A percentile compares a stretch with the other conserved stretches of the same genome.
Conservation (phyloP, 2,113 vertebrate genomes). For the Morone chrysops region DNA sequence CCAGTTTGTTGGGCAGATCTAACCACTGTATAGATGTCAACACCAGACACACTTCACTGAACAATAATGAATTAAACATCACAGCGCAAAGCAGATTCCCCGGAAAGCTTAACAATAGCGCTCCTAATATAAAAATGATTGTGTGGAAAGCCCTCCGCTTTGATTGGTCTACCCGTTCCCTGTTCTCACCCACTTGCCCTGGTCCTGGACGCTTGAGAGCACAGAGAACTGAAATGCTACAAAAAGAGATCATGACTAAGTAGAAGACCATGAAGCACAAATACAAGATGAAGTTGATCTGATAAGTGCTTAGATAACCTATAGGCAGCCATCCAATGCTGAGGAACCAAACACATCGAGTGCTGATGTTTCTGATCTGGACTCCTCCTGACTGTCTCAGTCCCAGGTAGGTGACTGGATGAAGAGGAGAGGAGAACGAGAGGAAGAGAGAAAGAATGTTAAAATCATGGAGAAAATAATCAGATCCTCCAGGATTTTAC, state of each 20-base stretch:
- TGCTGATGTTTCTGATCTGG: conserved; percentile 28
- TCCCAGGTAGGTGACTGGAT: conserved; percentile 43
- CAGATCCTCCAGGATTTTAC: too few relatives aligned
- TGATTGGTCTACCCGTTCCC: background rate
- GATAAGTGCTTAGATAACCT: rapidly evolving
- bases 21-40: rapidly evolving
- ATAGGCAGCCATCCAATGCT: background rate
- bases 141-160: conserved; percentile 47
- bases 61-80: rapidly evolving
- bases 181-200: conserved; percentile 5
- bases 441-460: background rate
- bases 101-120: conserved; percentile 1
- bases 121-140: conserved; percentile 16
- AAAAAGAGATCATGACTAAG: background rate
- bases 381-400: background rate
- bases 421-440: background rate
- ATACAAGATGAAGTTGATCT: rapidly evolving
- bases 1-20: conserved; percentile 24
- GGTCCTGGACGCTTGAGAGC: conserved; percentile 40
- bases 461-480: background rate
- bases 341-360: conserved; percentile 31
- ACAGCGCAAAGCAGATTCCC: rapidly evolving
- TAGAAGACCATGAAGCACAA: rapidly evolving
- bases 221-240: conserved; percentile 28
- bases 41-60: rapidly evolving